Evolutionary conservation across 2,797 vertebrate species (phyloP).

Genomic region (Dermochelys coriacea): DNA sequence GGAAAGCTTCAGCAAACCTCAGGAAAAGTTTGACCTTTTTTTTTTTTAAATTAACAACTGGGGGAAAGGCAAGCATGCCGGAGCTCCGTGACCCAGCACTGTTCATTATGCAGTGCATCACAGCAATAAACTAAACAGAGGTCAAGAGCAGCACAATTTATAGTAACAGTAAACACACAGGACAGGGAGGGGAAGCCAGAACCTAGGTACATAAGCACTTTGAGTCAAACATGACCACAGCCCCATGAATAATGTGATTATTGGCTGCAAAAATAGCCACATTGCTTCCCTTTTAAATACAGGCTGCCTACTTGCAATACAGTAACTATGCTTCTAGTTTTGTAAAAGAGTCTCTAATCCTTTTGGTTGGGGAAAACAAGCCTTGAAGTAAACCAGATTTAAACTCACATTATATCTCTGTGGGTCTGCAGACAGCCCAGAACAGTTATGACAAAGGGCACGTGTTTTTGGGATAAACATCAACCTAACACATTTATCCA

Average conservation of each 20-base stretch:
- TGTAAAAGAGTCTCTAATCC: neutral
- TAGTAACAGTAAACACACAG: neutral
- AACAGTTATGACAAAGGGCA: neutral
- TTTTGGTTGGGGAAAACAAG: neutral
- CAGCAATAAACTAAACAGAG: too few species aligned
- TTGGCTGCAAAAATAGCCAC: neutral
- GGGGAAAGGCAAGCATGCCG: neutral
- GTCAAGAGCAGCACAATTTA: neutral
- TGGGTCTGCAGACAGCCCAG: neutral
- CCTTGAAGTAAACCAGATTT: neutral
- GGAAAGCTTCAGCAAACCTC: neutral
- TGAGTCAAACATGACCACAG: neutral
- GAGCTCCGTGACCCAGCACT: neutral
- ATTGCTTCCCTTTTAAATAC: neutral
- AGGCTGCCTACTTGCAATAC: neutral
- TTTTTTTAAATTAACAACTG: too few species aligned
- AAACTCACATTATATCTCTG: fast-evolving
- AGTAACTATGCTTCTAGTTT: neutral
- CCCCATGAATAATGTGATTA: neutral
- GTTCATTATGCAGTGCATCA: neutral
- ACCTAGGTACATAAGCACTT: neutral
- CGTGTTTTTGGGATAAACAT: neutral
- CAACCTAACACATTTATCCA: neutral
- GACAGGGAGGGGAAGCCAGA: neutral
- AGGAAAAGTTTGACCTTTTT: neutral